Evolutionary conservation across 1,140 invertebrate genomes (phyloP).

Genomic region (Glossosoma conforme): DNA sequence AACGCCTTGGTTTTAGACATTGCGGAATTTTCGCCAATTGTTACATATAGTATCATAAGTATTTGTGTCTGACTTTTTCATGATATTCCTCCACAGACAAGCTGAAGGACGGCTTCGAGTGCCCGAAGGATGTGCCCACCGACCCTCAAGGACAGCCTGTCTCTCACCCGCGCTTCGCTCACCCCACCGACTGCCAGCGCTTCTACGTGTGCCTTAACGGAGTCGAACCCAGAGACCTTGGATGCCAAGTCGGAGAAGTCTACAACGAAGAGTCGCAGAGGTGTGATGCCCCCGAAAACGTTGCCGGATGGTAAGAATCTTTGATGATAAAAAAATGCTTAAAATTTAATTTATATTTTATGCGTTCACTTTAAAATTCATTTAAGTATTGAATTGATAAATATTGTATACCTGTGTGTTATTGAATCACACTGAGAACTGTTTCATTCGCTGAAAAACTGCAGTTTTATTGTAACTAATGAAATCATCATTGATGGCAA

Average conservation of each 20-base stretch:
- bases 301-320: constrained; percentile 72
- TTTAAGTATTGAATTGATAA: too few species aligned
- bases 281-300: constrained; percentile 83
- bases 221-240: constrained; percentile 76
- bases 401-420: not conserved
- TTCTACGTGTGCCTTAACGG: constrained; percentile 87
- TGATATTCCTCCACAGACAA: constrained; percentile 48
- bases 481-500: constrained; percentile 10
- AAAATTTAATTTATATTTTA: too few species aligned
- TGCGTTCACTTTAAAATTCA: too few species aligned
- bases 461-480: constrained; percentile 6
- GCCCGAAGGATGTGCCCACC: constrained; percentile 62
- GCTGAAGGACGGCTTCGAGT: constrained; percentile 75
- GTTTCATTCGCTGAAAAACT: too few species aligned
- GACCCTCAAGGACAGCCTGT: constrained; percentile 67
- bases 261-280: constrained; percentile 78
- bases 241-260: constrained; percentile 78
- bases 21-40: too few species aligned
- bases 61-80: constrained; percentile 11
- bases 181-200: constrained; percentile 81
- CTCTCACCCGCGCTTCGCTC: constrained; percentile 82
- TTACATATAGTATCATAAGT: too few species aligned
- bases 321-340: too few species aligned
- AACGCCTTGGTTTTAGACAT: too few species aligned
- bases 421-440: not conserved